Conservation (phyloP, 2,797 vertebrate genomes). For the Bradypodion pumilum region DNA sequence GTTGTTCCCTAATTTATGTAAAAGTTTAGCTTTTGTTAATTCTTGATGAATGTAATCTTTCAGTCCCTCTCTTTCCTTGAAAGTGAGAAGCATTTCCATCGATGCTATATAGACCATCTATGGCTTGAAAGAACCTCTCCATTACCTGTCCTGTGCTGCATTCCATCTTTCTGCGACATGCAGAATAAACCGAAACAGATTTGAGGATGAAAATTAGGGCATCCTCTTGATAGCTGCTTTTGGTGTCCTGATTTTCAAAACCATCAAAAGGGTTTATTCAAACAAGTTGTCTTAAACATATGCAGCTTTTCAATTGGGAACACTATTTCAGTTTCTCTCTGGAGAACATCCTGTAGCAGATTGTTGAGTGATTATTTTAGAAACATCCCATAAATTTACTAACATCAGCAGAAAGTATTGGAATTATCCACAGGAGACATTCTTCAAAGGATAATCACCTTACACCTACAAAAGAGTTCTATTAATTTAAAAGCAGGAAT, state of each 20-base stretch:
- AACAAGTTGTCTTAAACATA: neutral
- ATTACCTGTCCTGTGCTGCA: neutral
- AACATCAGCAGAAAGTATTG: neutral
- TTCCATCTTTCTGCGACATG: neutral
- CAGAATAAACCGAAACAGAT: slow-evolving; percentile 4
- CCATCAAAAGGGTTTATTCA: neutral
- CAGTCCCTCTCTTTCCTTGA: neutral
- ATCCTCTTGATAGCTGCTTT: neutral
- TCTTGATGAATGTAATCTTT: slow-evolving; percentile 32
- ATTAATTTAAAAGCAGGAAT: neutral
- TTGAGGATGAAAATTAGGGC: slow-evolving; percentile 8
- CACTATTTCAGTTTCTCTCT: neutral
- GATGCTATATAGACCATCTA: neutral
- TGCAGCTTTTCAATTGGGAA: neutral
- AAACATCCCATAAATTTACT: neutral
- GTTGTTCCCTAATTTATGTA: neutral
- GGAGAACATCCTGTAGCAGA: neutral
- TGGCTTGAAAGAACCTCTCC: neutral
- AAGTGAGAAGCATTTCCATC: neutral
- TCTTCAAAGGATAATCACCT: slow-evolving; percentile 1
- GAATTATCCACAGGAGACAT: slow-evolving; percentile 16
- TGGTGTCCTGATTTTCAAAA: neutral
- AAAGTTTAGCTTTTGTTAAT: neutral
- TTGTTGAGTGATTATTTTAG: neutral
- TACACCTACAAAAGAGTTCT: neutral